Evolutionary conservation across 2,888 invertebrate species (phyloP).

Genomic region (Geophilus truncorum): DNA sequence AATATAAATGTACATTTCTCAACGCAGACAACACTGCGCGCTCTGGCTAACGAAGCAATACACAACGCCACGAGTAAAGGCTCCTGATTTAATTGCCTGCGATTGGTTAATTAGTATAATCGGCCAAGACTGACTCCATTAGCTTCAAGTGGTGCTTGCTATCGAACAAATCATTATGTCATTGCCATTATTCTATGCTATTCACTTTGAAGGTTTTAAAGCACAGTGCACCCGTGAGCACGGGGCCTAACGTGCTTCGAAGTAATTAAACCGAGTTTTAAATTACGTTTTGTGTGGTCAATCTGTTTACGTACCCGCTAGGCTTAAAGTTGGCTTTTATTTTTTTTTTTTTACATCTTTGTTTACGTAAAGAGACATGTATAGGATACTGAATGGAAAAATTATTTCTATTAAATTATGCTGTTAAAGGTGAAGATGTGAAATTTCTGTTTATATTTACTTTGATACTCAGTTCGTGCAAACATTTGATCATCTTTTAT

Average conservation of each 20-base stretch:
- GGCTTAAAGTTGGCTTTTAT: background rate
- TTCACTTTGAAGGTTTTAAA: background rate
- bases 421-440: no score
- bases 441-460: no score
- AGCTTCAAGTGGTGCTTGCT: conserved; percentile 19
- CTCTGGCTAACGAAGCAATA: background rate
- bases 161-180: conserved; percentile 25
- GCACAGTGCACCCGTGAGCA: background rate
- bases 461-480: no score
- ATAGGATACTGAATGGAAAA: no score
- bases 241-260: background rate
- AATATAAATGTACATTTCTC: conserved; percentile 24
- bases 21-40: background rate
- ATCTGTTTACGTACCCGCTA: background rate
- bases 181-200: conserved; percentile 7
- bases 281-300: background rate
- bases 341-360: background rate
- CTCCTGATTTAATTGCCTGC: conserved; percentile 10
- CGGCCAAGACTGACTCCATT: conserved; percentile 25
- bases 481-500: no score
- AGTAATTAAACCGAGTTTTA: background rate
- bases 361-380: no score
- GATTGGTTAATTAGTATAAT: conserved; percentile 27
- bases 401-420: no score
- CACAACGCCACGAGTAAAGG: background rate